These are phyloP conservation scores for Petrocephalus zakoni DNA, from an alignment of 2,113 vertebrate species.

Conservation along the genomic window DNA sequence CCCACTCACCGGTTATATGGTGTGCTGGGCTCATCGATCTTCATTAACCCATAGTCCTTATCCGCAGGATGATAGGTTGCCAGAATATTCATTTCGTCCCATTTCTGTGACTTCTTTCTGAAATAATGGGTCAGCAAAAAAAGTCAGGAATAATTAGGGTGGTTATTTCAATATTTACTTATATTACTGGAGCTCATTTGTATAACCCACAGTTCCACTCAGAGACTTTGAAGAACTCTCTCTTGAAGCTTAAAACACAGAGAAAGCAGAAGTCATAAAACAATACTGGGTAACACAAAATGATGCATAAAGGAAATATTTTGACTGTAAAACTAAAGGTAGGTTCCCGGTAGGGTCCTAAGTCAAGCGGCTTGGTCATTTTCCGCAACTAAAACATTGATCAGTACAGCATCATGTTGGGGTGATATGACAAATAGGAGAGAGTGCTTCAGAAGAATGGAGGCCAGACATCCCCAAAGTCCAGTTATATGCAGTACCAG, in stretches of 20 bases:
- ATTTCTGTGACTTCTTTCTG: conserved; percentile 96
- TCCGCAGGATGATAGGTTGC: conserved; percentile 93
- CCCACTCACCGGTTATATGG: conserved; percentile 81
- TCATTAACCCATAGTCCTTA: conserved; percentile 98
- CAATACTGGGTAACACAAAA: not conserved
- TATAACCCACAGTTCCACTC: not conserved
- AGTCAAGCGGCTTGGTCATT: not conserved
- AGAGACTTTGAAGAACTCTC: conserved; percentile 1
- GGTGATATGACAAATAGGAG: not conserved
- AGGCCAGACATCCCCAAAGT: not conserved
- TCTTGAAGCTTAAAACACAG: not conserved
- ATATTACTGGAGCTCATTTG: conserved; percentile 21
- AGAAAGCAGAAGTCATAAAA: not conserved
- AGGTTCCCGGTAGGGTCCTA: not conserved
- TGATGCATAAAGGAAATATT: not conserved
- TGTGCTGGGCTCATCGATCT: conserved; percentile 96
- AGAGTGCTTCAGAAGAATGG: not conserved
- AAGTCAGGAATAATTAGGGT: conserved; percentile 3
- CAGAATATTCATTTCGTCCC: conserved; percentile 99
- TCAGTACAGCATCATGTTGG: not conserved
- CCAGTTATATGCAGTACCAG: not conserved
- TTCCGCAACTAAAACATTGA: not conserved
- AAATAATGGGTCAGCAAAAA: conserved; percentile 32
- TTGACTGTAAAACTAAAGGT: not conserved
- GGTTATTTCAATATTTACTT: not conserved